Base-by-base conservation (phyloP, 1,140 invertebrate species). In the Macrosteles quadrilineatus region DNA sequence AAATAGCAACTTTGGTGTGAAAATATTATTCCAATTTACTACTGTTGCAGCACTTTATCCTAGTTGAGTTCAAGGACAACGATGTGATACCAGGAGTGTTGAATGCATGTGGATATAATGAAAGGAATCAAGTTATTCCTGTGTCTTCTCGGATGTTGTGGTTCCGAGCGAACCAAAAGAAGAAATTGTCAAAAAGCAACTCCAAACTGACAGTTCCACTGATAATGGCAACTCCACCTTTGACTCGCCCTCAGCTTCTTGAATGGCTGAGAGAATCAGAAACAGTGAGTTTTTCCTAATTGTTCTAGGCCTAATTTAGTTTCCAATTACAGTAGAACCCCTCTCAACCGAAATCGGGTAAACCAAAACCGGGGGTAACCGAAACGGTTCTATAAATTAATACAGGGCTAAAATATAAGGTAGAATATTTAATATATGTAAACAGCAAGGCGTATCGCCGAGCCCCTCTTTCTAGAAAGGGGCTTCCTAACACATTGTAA, bases 31-130 rank as follows among this genome's bases (percentile, higher is more conserved):
- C n/a, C n/a, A n/a, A n/a, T n/a, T n/a, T n/a, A n/a, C n/a, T n/a
- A n/a, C n/a, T n/a, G n/a, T 75, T 69, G 63, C 69, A 77, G 79
- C 73, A 81, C 71, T 81, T 78, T 69, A 65, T 79, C 25, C 69
- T 81, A 17, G 70, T 80, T 30, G 80, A 81, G 69, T 79, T 80
- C 62, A 64, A 73, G n/a, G 73, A 50, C n/a, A 50, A 77, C 68
- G 31, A 64, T 14, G 50, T 53, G 32, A 69, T 77, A 1, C 4
- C 69, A 55, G 47, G 64, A 31, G 30, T 80, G 9, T 25, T 79
- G 9, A 29, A 71, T 2, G 68, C 70, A 30, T 71, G 73, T 66
- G 63, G 50, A 9, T 74, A 79, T 66, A 69, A 75, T 14, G 72
- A 74, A 50, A 70, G 75, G 57, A 71, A 71, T 31, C 67, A 73